Base-by-base conservation (phyloP, 1,140 invertebrate genomes). In the Drosophila aff. region DNA sequence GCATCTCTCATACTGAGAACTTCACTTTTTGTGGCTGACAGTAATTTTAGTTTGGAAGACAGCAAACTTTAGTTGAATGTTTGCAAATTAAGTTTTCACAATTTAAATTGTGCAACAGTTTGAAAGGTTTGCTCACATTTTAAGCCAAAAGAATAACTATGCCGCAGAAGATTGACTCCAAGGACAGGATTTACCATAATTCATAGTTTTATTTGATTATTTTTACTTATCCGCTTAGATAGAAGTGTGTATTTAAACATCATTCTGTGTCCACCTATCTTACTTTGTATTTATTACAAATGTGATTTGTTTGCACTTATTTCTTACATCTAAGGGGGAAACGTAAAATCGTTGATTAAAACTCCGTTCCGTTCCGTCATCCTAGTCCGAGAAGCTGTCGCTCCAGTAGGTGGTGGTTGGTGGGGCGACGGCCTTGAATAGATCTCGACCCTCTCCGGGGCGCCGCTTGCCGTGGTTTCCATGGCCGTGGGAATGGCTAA, bases 391-490 rank as follows among this genome's bases (percentile, higher is more conserved):
- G 67, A 93, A 93, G 44, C 93, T 93, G 65, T 93, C 93, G 66
- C 93, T 93, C 93, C 93, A 93, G 58, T 93, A 93, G 15, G 93
- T 93, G 40, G 93, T 93, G 5, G 93, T 93, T 2, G 92, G 65
- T 2, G 93, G 93, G 10, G 93, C 93, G 16, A 93, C 93, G 11
- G 92, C 89, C 63, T 93, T 93, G 69, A 93, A 93, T 15, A 93
- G 76, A 78, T 93, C 93, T 8, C 89, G 55, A 4, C 92, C 92
- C 50, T 89, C 85, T 3, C 72, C 76, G 7, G 74, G 72, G 40
- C 66, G 67, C 5, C 86, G 79, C 38, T 81, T 64, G 57, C 58
- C 75, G 11, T 72, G 53, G 53, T 55, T 55, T 2, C 58, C 68
- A 23, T 72, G 67, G 18, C 33, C 40, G 23, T 76, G 65, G 68